phyloP scores from a whole-genome alignment of 35 echinoderm and acorn worm species.

The Chiridota heheva region DNA sequence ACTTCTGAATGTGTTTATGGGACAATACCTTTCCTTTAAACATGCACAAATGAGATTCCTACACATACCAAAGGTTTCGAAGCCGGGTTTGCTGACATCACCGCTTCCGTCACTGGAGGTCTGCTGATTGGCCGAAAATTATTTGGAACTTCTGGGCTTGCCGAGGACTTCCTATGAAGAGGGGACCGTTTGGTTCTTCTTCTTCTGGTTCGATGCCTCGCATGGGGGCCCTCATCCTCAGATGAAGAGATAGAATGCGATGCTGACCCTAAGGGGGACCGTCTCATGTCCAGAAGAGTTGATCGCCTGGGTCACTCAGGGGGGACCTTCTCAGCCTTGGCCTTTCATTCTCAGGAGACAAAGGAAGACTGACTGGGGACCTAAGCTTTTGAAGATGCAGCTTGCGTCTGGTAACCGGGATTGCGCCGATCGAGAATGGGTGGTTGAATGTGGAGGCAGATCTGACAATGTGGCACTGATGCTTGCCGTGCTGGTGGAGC shows the following conservation, averaged over 20 bases:
- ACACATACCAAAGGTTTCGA: too few relatives aligned
- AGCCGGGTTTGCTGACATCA: not conserved
- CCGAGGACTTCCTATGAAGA: constrained; percentile 1
- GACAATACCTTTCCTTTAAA: too few relatives aligned
- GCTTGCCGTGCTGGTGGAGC: constrained; percentile 24
- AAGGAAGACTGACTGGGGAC: constrained; percentile 34
- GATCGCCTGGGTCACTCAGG: constrained; percentile 43
- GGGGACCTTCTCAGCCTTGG: constrained; percentile 31
- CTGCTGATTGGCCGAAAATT: constrained; percentile 38
- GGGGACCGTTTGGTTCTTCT: constrained; percentile 16
- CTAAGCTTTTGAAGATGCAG: too few relatives aligned
- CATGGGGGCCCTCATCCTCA: constrained; percentile 28
- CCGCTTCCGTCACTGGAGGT: not conserved
- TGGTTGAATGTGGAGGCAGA: too few relatives aligned
- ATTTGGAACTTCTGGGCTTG: constrained; percentile 17
- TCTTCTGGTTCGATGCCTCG: constrained; percentile 13
- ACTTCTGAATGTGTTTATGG: too few relatives aligned
- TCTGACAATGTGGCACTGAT: constrained; percentile 37
- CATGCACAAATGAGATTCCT: too few relatives aligned
- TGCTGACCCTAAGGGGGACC: constrained; percentile 34
- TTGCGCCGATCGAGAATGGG: too few relatives aligned
- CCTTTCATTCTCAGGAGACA: constrained; percentile 37
- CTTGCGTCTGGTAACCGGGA: too few relatives aligned
- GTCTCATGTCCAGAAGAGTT: constrained; percentile 2
- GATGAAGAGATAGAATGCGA: constrained; percentile 25